Evolutionary conservation across 2,113 vertebrate species (phyloP).

Genomic region (Sceloporus undulatus): DNA sequence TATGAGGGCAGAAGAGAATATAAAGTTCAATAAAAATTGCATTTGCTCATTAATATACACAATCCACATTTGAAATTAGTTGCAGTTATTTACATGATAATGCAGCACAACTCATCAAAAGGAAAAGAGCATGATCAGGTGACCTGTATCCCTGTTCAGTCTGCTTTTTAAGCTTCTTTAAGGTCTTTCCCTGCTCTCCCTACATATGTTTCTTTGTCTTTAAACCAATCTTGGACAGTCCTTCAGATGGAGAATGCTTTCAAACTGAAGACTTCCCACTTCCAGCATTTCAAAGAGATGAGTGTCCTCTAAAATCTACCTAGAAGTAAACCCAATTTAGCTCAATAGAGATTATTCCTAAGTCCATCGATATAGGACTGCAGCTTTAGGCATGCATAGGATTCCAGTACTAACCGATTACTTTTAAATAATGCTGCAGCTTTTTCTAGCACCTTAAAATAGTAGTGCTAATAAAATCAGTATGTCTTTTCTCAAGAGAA

Average conservation of each 20-base stretch:
- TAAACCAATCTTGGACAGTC: neutral
- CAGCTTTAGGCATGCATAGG: neutral
- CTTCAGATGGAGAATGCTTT: too few species aligned
- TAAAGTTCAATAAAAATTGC: neutral
- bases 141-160: neutral
- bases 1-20: neutral
- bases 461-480: conserved; percentile 53
- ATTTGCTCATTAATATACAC: neutral
- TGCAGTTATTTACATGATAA: neutral
- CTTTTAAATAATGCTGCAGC: neutral
- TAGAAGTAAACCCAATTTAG: neutral
- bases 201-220: neutral
- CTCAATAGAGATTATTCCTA: neutral
- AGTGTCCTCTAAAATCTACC: neutral
- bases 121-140: neutral
- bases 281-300: too few species aligned
- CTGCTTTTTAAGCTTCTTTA: neutral
- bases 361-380: neutral
- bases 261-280: too few species aligned
- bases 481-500: conserved; percentile 50
- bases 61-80: neutral
- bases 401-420: neutral
- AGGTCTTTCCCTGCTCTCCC: neutral
- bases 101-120: neutral
- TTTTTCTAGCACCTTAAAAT: neutral